Evolutionary conservation across 2,888 invertebrate species (phyloP), one percentile per base, ranked within the genome.

Genomic region (Eristalis intricaria): DNA sequence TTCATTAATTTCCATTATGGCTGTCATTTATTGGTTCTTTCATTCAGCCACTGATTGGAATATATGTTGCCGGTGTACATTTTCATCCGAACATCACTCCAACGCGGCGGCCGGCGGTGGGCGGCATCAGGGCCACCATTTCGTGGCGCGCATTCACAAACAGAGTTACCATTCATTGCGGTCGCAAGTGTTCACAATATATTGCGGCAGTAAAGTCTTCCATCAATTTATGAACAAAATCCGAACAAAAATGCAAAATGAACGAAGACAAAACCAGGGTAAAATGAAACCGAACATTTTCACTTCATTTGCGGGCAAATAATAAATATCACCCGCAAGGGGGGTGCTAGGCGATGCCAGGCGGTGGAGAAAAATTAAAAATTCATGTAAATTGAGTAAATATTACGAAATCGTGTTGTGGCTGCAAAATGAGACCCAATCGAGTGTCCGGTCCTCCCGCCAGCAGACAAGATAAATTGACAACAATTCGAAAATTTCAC

Each of bases 1-100:
- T 85, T 81, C 85, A 81, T 85, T 81, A 81, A 81, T 85, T 85
- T 81, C 60, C 85, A 85, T 85, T 85, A 85, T 81, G 68, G 73
- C 68, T 81, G 77, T 85, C 85, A 77, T 81, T 85, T 85, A 81
- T 85, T 85, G 85, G 85, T 81, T 81, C 68, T 32, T 73, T 50
- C 77, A 65, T 77, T 81, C 61, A 64, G 73, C 76, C 73, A 73
- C 76, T 85, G 81, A 85, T 85, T 81, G 76, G 80, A 77, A 77
- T 85, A 73, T 77, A 80, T 73, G 71, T 68, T 23, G 66, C 15
- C 26, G 29, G 5, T 35, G 4, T 70, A 8, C 61, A 11, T 56
- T 13, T 15, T 22, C 43, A 26, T 32, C 32, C 32, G 32, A 22
- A 15, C 3, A 60, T 4, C 11, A 29, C 15, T n/a, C 8, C 15